Evolutionary conservation across 1,140 invertebrate genomes (phyloP).

Genomic region (Drosophila murphyi): DNA sequence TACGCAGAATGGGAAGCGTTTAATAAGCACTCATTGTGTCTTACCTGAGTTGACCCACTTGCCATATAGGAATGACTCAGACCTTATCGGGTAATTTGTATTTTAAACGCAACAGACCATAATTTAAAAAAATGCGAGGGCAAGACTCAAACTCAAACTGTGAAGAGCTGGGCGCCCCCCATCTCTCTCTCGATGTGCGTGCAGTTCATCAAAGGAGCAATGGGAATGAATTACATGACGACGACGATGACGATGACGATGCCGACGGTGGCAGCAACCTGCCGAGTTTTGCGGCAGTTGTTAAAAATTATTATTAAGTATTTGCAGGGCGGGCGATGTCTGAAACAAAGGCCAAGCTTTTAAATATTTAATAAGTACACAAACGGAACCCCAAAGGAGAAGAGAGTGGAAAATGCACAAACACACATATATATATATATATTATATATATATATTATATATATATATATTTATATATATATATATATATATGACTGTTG

Average conservation of each 20-base stretch:
- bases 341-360: conserved; percentile 79
- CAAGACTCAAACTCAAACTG: conserved; percentile 11
- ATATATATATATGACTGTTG: conserved; percentile 52
- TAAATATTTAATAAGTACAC: conserved; percentile 82
- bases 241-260: background rate
- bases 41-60: conserved; percentile 72
- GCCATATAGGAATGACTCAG: conserved; percentile 52
- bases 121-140: conserved; percentile 58
- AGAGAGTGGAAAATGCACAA: background rate
- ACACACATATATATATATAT: background rate
- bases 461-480: background rate
- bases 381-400: conserved; percentile 45
- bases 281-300: conserved; percentile 53
- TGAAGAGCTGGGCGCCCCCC: conserved; percentile 2
- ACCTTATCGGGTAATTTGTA: conserved; percentile 70
- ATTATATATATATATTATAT: background rate
- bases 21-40: conserved; percentile 74
- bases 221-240: conserved; percentile 49
- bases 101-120: conserved; percentile 74
- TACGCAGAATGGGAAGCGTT: conserved; percentile 39
- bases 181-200: conserved; percentile 50
- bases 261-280: conserved; percentile 45
- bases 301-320: conserved; percentile 80
- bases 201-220: conserved; percentile 68
- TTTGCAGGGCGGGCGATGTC: conserved; percentile 64